Conservation (phyloP, 2,113 vertebrate species). For the Leucosticte australis region DNA sequence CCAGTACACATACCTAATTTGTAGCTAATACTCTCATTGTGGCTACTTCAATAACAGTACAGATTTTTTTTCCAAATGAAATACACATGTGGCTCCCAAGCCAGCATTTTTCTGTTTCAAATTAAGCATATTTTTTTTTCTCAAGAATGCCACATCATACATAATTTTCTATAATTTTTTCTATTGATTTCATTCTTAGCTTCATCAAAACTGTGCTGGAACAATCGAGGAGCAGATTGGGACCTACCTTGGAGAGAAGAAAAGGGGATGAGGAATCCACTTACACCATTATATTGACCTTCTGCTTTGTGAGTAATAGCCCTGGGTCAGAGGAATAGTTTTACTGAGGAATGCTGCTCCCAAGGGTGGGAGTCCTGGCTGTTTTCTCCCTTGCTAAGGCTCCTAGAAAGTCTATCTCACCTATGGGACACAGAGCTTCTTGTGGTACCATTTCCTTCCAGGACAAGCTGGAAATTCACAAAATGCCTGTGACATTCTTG, state of each 20-base stretch:
- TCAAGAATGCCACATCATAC: slow-evolving; percentile 16
- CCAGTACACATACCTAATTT: slow-evolving; percentile 49
- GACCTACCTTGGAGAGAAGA: background rate
- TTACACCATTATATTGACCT: background rate
- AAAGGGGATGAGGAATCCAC: background rate
- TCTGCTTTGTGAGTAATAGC: background rate
- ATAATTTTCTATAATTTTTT: slow-evolving; percentile 33
- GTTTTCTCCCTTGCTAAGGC: background rate
- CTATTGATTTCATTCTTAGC: slow-evolving; percentile 11
- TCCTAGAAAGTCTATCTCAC: background rate
- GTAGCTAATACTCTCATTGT: slow-evolving; percentile 57
- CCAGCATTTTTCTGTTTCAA: slow-evolving; percentile 30
- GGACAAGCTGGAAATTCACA: background rate
- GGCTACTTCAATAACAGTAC: slow-evolving; percentile 55
- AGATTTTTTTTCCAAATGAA: slow-evolving; percentile 42
- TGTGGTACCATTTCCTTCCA: background rate
- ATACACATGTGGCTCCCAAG: slow-evolving; percentile 43
- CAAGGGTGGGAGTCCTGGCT: background rate
- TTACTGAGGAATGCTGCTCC: background rate
- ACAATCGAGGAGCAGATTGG: background rate
- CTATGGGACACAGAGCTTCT: background rate
- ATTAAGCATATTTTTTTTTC: background rate
- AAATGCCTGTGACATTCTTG: background rate
- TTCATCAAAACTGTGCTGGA: background rate
- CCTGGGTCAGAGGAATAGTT: background rate